Base-by-base conservation (phyloP, 2,888 invertebrate species). In the Microctonus brassicae region DNA sequence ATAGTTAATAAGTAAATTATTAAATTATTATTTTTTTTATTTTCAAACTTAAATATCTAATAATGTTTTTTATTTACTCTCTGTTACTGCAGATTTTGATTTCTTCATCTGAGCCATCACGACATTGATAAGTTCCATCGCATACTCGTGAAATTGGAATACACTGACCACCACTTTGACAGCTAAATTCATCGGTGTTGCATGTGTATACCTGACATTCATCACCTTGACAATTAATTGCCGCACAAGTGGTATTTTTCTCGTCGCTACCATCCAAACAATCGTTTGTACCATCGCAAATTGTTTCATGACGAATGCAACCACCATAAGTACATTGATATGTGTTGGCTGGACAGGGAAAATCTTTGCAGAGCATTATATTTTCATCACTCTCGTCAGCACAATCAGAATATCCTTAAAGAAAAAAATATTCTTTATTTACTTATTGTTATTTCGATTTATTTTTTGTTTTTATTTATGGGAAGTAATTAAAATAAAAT, bases 241-340 rank as follows among this genome's bases (percentile, higher is more conserved):
- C 73, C 2, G 69, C 65, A 52, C 83, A 83, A 2, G 72, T 26
- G 2, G 74, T 34, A 0, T 55, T 22, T 29, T 76, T 73, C 64
- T 83, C 84, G 64, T 83, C 84, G 5, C 78, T 78, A 1, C 80
- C 83, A 33, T 84, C 83, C 57, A 78, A 39, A 66, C 83, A 84
- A 60, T 83, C 83, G 60, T 80, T 82, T 0, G 76, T 57, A 13
- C 81, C 82, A 36, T 84, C 82, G 52, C 83, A 84, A 9, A 82
- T 63, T 4, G 78, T 77, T 77, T 84, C 83, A 53, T 69, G 79
- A 61, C 80, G 71, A 39, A 83, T 70, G 53, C 83, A 84, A 5
- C 82, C 83, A 6, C 83, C 83, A 39, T 82, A 81, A 0, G 70
- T 70, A 39, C 83, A 84, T 11, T 78, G 77, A 61, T 77, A 83